Evolutionary conservation across 2,888 invertebrate genomes (phyloP), one percentile per base, ranked within the genome.

Genomic region (Odontomyia ornata): DNA sequence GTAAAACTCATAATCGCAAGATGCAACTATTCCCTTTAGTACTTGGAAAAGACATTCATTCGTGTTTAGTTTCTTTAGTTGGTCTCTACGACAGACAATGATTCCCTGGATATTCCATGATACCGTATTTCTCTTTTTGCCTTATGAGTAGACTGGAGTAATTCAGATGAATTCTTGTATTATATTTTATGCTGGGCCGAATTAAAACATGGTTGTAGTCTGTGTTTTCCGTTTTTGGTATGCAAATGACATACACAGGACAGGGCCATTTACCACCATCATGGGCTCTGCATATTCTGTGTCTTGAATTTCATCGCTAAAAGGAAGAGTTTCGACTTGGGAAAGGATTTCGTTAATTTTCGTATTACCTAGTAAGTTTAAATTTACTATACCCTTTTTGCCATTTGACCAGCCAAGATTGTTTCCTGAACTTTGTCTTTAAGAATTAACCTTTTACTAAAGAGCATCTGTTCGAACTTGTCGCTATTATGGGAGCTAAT

Each of bases 321-420:
- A 80, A 1, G 79, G 79, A 23, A 80, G 69, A 0, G 79, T 80
- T 52, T 80, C 79, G 0, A 77, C 21, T 60, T 79, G 78, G 0
- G 65, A 60, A 11, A 75, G 43, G 5, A 62, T 43, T 23, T 75
- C 75, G 36, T 36, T 36, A 9, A 75, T 56, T 18, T 72, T 36
- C 11, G 11, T 13, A 28, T 3, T 52, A 21, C 36, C 28, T n/a
- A 72, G 28, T 15, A 72, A 25, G 21, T 72, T 72, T 46, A 46
- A 15, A 25, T 69, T 69, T 11, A 69, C 69, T 15, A 69, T 46
- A 25, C 46, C 69, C 13, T 30, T 47, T 69, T 69, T 2, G 69
- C 69, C 15, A 69, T 18, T 23, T 69, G 69, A 23, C 23, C 46
- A 13, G 69, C 69, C 23, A 69, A 30, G 7, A 69, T 46, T 15